A percentile compares a stretch with the other conserved stretches of the same genome.
Conservation (phyloP, 2,888 invertebrate genomes). For the Dolomedes plantarius region DNA sequence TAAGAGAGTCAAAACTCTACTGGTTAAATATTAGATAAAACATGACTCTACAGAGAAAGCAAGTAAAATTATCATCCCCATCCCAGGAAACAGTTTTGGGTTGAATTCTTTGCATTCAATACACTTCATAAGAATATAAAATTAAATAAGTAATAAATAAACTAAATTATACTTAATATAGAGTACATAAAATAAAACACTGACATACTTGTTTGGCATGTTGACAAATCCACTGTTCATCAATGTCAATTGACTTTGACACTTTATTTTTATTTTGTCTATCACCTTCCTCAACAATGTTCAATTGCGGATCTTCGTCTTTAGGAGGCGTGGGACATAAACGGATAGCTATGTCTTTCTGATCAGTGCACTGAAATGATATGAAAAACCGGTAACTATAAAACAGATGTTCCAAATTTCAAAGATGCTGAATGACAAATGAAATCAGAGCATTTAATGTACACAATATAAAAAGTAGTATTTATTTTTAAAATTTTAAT, state of each 20-base stretch:
- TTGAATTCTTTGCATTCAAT: too few relatives aligned
- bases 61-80: too few relatives aligned
- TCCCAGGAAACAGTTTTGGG: too few relatives aligned
- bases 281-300: constrained; percentile 73
- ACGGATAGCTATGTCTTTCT: constrained; percentile 87
- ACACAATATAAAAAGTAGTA: not conserved
- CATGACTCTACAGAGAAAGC: too few relatives aligned
- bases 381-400: not conserved
- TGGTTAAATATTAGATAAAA: too few relatives aligned
- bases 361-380: constrained; percentile 80
- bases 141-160: too few relatives aligned
- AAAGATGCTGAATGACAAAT: not conserved
- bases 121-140: too few relatives aligned
- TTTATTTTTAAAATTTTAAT: not conserved
- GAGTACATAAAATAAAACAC: too few relatives aligned
- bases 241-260: constrained; percentile 79
- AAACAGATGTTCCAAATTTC: not conserved
- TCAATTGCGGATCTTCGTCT: constrained; percentile 74
- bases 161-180: too few relatives aligned
- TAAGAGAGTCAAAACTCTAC: too few relatives aligned
- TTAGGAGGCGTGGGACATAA: constrained; percentile 85
- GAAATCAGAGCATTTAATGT: not conserved
- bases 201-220: constrained; percentile 86
- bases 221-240: constrained; percentile 85
- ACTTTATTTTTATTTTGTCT: constrained; percentile 10